Evolutionary conservation across 2,113 vertebrate species (phyloP), one percentile per base, ranked within the genome.

Genomic region (Chaenocephalus aceratus): DNA sequence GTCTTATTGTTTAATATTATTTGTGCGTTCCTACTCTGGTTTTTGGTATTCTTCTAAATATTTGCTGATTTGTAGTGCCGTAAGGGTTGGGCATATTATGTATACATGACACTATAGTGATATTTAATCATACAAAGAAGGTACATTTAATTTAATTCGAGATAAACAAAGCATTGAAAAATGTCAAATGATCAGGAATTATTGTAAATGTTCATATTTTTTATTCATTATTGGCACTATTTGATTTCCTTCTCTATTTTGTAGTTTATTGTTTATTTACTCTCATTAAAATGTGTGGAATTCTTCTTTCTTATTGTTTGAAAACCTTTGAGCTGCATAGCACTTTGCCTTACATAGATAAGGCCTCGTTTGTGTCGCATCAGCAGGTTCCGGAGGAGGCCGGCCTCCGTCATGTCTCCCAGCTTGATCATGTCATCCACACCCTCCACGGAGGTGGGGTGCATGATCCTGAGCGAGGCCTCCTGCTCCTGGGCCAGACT

Each of bases 401-500:
- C 96, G 0, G 97, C 98, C 92, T 99, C 97, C 0, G 95, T 94
- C 90, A 99, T 94, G 65, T 99, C 98, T 10, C 96, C 98, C 0
- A 99, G 94, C 53, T 86, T 45, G 82, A 99, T 97, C 98, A 99
- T 99, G 93, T 99, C 97, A 2, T 98, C 97, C 23, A 98, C 97
- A 1, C 97, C 97, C 45, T 95, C 93, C 21, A 89, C 94, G 0
- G 96, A 97, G 16, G 95, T 97, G 0, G 96, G 96, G 88, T 99
- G 97, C 98, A 99, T 98, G 48, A 92, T 85, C 23, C 16, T 91
- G 75, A 98, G 91, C n/a, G 83, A 81, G 30, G 84, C 88, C 48
- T 94, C 91, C 81, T 95, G 91, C 49, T 92, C 92, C 14, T 74
- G 70, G 0, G 53, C 89, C 82, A 98, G 91, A 90, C 88, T 94